phyloP scores from a whole-genome alignment of 2,797 vertebrate genomes.

The Garrulus glandarius region DNA sequence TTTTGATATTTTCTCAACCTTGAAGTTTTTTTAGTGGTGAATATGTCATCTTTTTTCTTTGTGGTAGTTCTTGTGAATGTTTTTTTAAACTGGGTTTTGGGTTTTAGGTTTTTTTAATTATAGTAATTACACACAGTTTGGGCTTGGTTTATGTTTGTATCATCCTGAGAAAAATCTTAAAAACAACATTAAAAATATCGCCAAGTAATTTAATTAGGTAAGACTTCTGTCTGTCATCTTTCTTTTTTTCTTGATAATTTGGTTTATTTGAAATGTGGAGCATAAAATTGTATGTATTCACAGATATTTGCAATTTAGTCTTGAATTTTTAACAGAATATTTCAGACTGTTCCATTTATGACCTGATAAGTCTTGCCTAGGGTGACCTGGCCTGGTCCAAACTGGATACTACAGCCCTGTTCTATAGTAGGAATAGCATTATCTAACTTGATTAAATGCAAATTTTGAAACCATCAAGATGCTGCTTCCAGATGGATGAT shows the following conservation, averaged over 20 bases:
- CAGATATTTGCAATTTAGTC: not conserved
- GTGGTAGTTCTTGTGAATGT: not conserved
- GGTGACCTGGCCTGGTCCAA: not conserved
- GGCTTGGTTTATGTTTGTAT: not conserved
- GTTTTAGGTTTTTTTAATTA: not conserved
- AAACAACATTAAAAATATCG: not conserved
- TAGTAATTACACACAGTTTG: not conserved
- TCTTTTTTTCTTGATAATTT: not conserved
- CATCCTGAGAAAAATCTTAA: not conserved
- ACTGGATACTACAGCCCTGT: accelerated
- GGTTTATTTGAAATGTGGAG: not conserved
- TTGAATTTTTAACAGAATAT: not conserved
- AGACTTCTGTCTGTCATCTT: too few relatives aligned
- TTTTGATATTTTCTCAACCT: not conserved
- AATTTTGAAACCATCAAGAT: not conserved
- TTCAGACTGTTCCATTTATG: not conserved
- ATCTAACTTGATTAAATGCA: not conserved
- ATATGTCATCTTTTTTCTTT: not conserved
- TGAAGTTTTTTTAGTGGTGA: not conserved
- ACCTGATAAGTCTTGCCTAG: not conserved
- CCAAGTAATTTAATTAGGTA: not conserved
- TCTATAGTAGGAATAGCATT: not conserved
- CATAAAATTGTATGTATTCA: not conserved
- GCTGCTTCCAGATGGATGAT: not conserved
- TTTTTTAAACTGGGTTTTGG: not conserved